Evolutionary conservation across 2,888 invertebrate genomes (phyloP).

Genomic region (Heliconius charithonia): DNA sequence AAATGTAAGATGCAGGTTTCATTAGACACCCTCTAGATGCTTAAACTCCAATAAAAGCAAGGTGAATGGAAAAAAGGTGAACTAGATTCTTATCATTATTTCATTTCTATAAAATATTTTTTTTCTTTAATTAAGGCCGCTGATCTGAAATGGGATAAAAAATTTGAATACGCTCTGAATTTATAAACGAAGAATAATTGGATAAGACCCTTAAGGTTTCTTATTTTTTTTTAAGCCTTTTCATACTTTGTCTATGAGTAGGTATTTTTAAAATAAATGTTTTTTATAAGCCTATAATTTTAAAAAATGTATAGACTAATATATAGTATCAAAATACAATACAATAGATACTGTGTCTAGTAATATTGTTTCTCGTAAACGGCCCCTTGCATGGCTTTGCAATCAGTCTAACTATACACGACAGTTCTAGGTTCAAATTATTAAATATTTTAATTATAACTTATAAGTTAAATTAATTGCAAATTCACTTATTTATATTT

Average conservation of each 20-base stretch:
- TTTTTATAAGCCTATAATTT: not conserved
- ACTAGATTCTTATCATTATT: conserved; percentile 4
- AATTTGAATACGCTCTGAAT: conserved; percentile 33
- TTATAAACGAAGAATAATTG: conserved; percentile 27
- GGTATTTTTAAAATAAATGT: not conserved
- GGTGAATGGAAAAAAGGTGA: not conserved
- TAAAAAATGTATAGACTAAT: not conserved
- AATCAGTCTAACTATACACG: too few species aligned
- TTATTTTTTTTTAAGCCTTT: conserved; percentile 13
- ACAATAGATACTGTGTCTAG: not conserved
- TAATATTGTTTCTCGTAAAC: too few species aligned
- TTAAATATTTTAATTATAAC: too few species aligned
- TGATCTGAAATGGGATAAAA: conserved; percentile 22
- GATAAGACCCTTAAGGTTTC: conserved; percentile 8
- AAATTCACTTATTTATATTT: not conserved
- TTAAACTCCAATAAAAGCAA: not conserved
- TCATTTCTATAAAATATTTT: conserved; percentile 12
- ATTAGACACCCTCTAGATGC: not conserved
- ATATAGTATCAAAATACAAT: not conserved
- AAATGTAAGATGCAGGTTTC: not conserved
- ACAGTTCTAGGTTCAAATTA: too few species aligned
- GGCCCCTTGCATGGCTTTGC: too few species aligned
- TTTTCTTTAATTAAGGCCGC: conserved; percentile 19
- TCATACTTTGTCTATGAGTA: not conserved
- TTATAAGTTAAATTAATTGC: too few species aligned